Evolutionary conservation across 2,113 vertebrate species (phyloP).

Genomic region (Dendrocopos noguchii): DNA sequence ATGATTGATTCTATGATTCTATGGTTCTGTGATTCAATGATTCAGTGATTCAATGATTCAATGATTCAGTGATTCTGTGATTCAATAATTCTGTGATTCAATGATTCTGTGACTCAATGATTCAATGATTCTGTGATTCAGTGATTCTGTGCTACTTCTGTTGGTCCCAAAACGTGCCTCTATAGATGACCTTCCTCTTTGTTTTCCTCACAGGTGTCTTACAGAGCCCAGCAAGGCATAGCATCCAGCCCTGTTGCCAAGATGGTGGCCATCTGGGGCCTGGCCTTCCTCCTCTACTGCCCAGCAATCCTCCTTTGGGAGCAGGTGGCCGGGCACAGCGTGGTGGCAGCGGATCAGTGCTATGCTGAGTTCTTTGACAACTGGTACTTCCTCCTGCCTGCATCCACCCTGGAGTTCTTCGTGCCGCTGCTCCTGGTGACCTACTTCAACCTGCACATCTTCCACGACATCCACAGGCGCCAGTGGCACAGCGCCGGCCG

Average conservation of each 20-base stretch:
- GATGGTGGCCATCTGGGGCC: conserved; percentile 85
- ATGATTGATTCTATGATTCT: no score
- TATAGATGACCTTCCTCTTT: background rate
- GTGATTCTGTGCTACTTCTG: background rate
- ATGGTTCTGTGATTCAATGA: no score
- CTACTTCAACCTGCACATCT: conserved; percentile 89
- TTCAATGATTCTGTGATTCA: no score
- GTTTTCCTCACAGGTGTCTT: conserved; percentile 79
- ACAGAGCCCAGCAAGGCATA: conserved; percentile 79
- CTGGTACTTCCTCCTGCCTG: conserved; percentile 85
- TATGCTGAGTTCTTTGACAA: conserved; percentile 80
- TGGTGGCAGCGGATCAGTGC: conserved; percentile 46
- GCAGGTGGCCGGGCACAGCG: background rate
- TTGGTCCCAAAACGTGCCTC: background rate
- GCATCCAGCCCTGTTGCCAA: conserved; percentile 73
- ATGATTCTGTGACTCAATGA: no score
- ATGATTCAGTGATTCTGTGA: no score
- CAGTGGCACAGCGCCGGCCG: background rate
- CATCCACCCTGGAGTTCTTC: conserved; percentile 89
- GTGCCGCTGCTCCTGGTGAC: conserved; percentile 83
- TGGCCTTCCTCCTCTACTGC: conserved; percentile 87
- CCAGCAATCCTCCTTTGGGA: conserved; percentile 86
- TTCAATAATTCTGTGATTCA: no score
- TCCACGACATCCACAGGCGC: conserved; percentile 80
- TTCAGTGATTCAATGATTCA: no score